Evolutionary conservation across 2,888 invertebrate genomes (phyloP).

Genomic region (Galerucella pusilla): DNA sequence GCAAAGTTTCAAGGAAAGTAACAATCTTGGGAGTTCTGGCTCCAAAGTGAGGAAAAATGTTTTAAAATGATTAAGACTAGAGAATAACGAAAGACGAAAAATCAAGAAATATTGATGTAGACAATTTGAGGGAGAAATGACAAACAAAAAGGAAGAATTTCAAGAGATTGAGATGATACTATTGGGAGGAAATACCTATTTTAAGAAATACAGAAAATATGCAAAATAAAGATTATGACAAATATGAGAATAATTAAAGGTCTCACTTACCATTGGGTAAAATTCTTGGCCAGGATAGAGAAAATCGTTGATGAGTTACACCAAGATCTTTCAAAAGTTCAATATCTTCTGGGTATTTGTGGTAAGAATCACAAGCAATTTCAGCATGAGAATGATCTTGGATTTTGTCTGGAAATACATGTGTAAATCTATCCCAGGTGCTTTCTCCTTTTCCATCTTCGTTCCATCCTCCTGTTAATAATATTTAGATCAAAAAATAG

Average conservation of each 20-base stretch:
- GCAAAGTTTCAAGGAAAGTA: too few species aligned
- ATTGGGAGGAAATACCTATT: too few species aligned
- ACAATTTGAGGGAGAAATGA: too few species aligned
- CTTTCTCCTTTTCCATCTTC: constrained; percentile 68
- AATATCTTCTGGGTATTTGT: constrained; percentile 73
- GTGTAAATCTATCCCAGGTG: constrained; percentile 33
- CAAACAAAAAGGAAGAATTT: too few species aligned
- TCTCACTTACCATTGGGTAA: not conserved
- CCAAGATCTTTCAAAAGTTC: constrained; percentile 69
- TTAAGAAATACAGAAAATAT: too few species aligned
- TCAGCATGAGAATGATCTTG: constrained; percentile 68
- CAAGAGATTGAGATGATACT: too few species aligned
- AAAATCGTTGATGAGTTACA: constrained; percentile 67
- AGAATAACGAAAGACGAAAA: too few species aligned
- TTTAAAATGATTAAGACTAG: too few species aligned
- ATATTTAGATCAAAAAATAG: not conserved
- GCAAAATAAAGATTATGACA: too few species aligned
- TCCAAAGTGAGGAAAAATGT: too few species aligned
- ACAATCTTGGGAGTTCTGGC: too few species aligned
- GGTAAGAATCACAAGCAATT: constrained; percentile 75
- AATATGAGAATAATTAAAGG: not conserved
- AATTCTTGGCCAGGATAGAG: constrained; percentile 47
- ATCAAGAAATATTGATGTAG: too few species aligned
- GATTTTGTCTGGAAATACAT: constrained; percentile 7
- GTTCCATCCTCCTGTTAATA: constrained; percentile 58